Conservation (phyloP, 2,797 vertebrate genomes). For the Podarcis lilfordi region DNA sequence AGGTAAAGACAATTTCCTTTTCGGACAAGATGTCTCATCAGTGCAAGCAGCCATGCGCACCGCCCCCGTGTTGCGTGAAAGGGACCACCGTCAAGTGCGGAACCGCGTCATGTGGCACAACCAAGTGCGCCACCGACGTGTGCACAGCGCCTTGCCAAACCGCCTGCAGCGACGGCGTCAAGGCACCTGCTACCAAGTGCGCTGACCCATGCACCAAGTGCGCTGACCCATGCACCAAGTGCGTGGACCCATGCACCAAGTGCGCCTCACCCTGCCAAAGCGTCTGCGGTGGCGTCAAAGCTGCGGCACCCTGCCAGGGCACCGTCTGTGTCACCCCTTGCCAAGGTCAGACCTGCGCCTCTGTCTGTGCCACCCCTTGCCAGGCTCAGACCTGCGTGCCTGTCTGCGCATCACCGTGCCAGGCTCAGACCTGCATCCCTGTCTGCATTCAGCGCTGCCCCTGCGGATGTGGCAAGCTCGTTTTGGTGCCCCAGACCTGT, state of each 20-base stretch:
- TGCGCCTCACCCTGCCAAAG: background rate
- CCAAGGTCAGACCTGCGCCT: background rate
- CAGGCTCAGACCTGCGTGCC: background rate
- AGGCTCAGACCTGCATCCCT: background rate
- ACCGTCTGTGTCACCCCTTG: background rate
- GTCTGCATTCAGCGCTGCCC: background rate
- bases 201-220: background rate
- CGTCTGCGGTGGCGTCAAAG: background rate
- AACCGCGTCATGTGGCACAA: background rate
- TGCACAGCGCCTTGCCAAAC: rapidly evolving
- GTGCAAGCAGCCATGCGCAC: background rate
- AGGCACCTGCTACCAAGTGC: background rate
- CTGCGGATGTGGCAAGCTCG: background rate
- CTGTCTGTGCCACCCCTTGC: background rate
- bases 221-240: too few relatives aligned
- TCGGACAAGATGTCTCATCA: background rate
- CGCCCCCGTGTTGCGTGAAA: background rate
- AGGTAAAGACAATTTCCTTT: background rate
- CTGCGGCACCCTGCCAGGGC: background rate
- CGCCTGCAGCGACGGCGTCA: background rate
- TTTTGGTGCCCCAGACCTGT: background rate
- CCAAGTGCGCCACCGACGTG: background rate
- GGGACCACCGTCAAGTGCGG: background rate
- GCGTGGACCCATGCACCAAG: background rate
- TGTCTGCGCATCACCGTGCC: background rate